Evolutionary conservation across 2,888 invertebrate species (phyloP).

Genomic region (Bellardia bayeri): DNA sequence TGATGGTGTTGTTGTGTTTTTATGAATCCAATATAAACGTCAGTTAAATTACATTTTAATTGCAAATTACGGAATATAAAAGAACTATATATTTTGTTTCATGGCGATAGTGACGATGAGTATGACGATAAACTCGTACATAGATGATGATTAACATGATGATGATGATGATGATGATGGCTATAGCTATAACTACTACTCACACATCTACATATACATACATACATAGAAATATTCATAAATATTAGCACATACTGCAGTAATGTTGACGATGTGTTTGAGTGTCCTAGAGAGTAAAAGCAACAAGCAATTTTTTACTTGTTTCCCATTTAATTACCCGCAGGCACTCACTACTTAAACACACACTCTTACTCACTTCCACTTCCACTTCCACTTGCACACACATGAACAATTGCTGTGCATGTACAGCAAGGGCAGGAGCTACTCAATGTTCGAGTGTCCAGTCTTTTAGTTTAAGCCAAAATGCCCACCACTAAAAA

Average conservation of each 20-base stretch:
- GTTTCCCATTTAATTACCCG: conserved; percentile 73
- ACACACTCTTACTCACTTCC: neutral
- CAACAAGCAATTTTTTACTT: conserved; percentile 66
- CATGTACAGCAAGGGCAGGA: neutral
- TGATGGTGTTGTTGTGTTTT: conserved; percentile 47
- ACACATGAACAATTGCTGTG: neutral
- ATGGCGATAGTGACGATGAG: conserved; percentile 53
- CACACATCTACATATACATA: neutral
- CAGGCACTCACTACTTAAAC: conserved; percentile 58
- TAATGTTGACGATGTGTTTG: conserved; percentile 49
- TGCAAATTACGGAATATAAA: conserved; percentile 71
- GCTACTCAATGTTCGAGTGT: neutral
- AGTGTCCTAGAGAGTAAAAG: conserved; percentile 66
- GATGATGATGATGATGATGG: conserved; percentile 30
- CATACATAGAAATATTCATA: conserved; percentile 23
- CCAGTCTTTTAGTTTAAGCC: conserved; percentile 28
- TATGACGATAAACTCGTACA: conserved; percentile 53
- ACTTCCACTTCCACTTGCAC: neutral
- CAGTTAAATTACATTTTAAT: conserved; percentile 73
- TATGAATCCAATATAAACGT: conserved; percentile 72
- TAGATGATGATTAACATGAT: conserved; percentile 30
- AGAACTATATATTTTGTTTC: conserved; percentile 64
- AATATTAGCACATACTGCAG: conserved; percentile 3
- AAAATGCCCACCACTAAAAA: conserved; percentile 48
- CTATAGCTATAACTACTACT: conserved; percentile 33